phyloP scores from a whole-genome alignment of 1,140 invertebrate species.

The Amphibalanus amphitrite region DNA sequence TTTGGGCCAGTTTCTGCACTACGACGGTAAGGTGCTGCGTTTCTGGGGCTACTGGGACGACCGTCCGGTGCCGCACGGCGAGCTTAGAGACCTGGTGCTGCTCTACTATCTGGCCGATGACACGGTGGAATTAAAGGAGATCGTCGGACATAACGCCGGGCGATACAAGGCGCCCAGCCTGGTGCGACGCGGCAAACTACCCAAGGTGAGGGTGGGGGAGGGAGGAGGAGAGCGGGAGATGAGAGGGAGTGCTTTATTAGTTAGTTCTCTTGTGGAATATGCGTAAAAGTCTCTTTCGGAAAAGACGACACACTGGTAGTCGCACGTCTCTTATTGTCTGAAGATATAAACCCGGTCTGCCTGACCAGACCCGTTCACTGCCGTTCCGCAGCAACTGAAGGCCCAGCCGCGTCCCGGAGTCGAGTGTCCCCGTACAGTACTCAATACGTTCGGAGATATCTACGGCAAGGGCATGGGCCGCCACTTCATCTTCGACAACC shows the following conservation, averaged over 20 bases:
- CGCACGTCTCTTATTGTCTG: too few relatives aligned
- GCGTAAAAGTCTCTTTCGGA: too few relatives aligned
- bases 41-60: slow-evolving; percentile 87
- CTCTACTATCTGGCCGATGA: slow-evolving; percentile 73
- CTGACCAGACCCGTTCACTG: slow-evolving; percentile 10
- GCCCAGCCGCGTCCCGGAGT: slow-evolving; percentile 38
- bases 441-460: slow-evolving; percentile 45
- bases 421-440: slow-evolving; percentile 37
- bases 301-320: too few relatives aligned
- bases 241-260: too few relatives aligned
- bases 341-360: too few relatives aligned
- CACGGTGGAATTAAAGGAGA: slow-evolving; percentile 69
- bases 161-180: slow-evolving; percentile 49
- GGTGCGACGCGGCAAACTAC: slow-evolving; percentile 52
- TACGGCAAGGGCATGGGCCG: slow-evolving; percentile 35
- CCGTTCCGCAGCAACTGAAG: slow-evolving; percentile 12
- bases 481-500: slow-evolving; percentile 34
- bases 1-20: slow-evolving; percentile 52
- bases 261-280: too few relatives aligned
- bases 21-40: slow-evolving; percentile 54
- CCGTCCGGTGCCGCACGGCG: slow-evolving; percentile 36
- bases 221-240: too few relatives aligned
- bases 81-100: slow-evolving; percentile 51
- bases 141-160: slow-evolving; percentile 45
- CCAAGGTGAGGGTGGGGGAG: too few relatives aligned